These are phyloP conservation scores for Acanthopagrus latus DNA, from an alignment of 2,797 vertebrate species.

Conservation along the genomic window DNA sequence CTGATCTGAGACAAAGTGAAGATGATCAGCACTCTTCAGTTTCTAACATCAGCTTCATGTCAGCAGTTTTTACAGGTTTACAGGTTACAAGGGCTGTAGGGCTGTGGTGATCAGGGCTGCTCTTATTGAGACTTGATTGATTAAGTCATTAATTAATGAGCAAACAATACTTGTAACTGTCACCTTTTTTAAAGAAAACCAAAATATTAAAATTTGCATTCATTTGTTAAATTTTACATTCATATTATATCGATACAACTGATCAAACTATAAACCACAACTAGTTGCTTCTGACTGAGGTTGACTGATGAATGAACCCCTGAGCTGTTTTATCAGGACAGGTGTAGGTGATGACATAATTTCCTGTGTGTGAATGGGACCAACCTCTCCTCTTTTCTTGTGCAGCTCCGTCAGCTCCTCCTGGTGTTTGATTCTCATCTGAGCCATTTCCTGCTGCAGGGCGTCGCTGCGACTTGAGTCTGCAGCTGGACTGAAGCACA, in stretches of 20 bases:
- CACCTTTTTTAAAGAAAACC: no score
- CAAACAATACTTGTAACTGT: no score
- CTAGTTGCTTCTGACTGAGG: background rate
- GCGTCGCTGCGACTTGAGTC: constrained; percentile 88
- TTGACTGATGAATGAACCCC: background rate
- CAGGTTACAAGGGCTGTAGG: no score
- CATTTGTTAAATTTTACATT: no score
- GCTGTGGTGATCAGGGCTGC: no score
- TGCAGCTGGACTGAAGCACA: constrained; percentile 80
- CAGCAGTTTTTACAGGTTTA: background rate
- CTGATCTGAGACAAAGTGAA: no score
- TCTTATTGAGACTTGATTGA: no score
- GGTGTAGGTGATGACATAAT: background rate
- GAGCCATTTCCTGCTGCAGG: constrained; percentile 93
- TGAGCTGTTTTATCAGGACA: background rate
- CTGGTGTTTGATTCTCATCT: constrained; percentile 94
- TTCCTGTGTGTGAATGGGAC: background rate
- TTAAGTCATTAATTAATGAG: no score
- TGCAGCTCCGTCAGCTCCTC: constrained; percentile 97
- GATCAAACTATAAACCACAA: background rate
- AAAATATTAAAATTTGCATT: no score
- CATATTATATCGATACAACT: no score
- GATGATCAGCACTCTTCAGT: no score
- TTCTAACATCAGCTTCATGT: background rate
- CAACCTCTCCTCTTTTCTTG: constrained; percentile 97